A percentile compares a stretch with the other conserved stretches of the same genome.
These are phyloP conservation scores for Lynx canadensis DNA, from an alignment of 2,113 vertebrate species.

Conservation along the genomic window DNA sequence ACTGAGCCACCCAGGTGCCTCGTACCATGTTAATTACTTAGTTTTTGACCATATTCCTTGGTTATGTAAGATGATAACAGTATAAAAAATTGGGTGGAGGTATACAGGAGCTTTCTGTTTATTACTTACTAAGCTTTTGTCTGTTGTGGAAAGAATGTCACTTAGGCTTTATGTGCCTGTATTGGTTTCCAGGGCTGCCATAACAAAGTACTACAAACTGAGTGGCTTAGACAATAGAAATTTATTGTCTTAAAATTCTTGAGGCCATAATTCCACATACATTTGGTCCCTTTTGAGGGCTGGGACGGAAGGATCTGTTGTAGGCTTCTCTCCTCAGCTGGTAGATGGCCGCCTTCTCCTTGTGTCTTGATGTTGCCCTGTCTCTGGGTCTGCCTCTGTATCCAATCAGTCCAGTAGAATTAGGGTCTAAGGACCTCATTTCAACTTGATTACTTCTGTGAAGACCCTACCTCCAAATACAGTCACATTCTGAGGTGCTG, in stretches of 20 bases:
- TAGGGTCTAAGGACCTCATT: not conserved
- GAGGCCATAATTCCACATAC: not conserved
- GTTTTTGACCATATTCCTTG: not conserved
- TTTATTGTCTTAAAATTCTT: not conserved
- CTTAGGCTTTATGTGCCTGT: not conserved
- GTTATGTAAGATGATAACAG: not conserved
- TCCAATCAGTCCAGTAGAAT: not conserved
- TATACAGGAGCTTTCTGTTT: not conserved
- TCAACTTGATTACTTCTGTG: not conserved
- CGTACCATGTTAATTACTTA: not conserved
- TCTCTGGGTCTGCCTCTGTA: not conserved
- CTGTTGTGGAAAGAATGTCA: not conserved
- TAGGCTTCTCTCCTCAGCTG: not conserved
- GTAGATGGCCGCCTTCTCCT: accelerated
- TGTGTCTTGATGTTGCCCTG: not conserved
- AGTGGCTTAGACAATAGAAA: not conserved
- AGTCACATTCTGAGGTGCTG: not conserved
- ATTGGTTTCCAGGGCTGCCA: not conserved
- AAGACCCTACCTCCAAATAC: not conserved
- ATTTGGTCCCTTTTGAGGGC: not conserved
- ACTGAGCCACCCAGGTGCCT: too few species aligned
- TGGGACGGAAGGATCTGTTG: not conserved
- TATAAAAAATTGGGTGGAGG: not conserved
- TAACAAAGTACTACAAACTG: not conserved
- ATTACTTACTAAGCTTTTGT: not conserved